These are phyloP conservation scores for Melanophora roralis DNA, from an alignment of 2,888 invertebrate genomes.

Conservation along the genomic window DNA sequence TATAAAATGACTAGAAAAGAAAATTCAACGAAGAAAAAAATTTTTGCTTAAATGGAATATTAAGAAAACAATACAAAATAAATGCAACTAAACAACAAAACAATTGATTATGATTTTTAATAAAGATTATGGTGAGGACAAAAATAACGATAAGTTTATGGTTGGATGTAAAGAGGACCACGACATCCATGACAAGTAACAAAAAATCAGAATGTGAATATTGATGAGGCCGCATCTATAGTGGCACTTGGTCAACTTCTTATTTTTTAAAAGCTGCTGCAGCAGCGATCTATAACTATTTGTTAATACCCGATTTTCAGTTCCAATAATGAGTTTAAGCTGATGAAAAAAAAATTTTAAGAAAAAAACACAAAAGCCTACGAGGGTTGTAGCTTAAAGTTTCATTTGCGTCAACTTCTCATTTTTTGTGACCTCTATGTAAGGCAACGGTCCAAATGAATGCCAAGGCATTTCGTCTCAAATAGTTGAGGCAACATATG, in stretches of 20 bases:
- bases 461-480: too few relatives aligned
- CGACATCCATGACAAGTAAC: constrained; percentile 43
- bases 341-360: not conserved
- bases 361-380: constrained; percentile 8
- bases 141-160: not conserved
- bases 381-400: constrained; percentile 32
- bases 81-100: constrained; percentile 48
- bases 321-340: constrained; percentile 37
- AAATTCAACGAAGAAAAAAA: constrained; percentile 1
- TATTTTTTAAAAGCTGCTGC: constrained; percentile 17
- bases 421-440: too few relatives aligned
- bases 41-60: constrained; percentile 46
- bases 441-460: too few relatives aligned
- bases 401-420: too few relatives aligned
- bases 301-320: constrained; percentile 50
- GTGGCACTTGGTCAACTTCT: constrained; percentile 9
- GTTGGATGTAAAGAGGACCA: constrained; percentile 25
- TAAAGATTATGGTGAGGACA: not conserved
- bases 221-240: constrained; percentile 10
- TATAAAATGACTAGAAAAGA: not conserved
- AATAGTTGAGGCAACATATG: too few relatives aligned
- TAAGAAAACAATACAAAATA: constrained; percentile 59
- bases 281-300: constrained; percentile 28
- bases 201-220: constrained; percentile 24
- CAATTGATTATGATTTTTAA: constrained; percentile 47